Percentiles rank a stretch among this genome's conserved stretches.
Evolutionary conservation across 1,140 invertebrate genomes (phyloP).

Genomic region (Aplysia californica): DNA sequence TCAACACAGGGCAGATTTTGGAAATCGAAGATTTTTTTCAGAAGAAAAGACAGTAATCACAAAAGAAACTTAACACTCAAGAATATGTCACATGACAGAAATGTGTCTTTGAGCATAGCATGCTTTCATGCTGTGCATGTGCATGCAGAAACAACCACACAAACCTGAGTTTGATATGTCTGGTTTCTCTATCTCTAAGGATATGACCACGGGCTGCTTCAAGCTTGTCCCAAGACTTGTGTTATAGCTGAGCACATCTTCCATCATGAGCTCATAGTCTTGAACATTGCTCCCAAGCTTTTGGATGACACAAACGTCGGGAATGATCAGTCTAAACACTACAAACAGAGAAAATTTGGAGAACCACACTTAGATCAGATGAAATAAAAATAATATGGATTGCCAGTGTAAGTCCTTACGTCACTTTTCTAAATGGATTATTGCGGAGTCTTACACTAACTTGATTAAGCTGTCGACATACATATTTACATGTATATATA

Average conservation of each 20-base stretch:
- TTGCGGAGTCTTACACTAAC: neutral
- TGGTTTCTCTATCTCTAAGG: constrained; percentile 11
- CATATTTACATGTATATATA: no score
- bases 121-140: neutral
- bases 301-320: neutral
- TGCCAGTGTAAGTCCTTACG: neutral
- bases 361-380: neutral
- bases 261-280: neutral
- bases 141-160: neutral
- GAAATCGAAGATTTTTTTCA: neutral
- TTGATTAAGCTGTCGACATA: neutral
- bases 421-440: neutral
- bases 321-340: neutral
- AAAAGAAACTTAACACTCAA: neutral
- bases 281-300: neutral
- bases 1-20: neutral
- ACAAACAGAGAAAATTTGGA: neutral
- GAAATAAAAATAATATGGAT: neutral
- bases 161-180: neutral
- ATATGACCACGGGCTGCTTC: neutral
- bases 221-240: neutral
- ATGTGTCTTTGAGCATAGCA: neutral
- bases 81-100: neutral
- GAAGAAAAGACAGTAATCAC: neutral
- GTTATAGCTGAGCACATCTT: constrained; percentile 8